Evolutionary conservation across 1,140 invertebrate genomes (phyloP), one percentile per base, ranked within the genome.

Genomic region (Lysiphlebus fabarum): DNA sequence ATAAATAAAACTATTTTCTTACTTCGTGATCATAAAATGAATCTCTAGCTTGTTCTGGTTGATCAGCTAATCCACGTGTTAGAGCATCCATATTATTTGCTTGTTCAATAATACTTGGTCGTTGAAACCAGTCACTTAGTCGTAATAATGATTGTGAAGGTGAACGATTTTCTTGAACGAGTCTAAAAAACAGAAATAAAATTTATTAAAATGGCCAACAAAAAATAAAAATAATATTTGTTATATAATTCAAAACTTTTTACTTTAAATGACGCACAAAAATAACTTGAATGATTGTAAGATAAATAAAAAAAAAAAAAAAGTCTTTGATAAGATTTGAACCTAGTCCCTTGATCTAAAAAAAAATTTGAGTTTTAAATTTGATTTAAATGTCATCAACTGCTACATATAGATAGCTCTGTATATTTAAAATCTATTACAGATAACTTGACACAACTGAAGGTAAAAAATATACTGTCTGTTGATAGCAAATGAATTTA

Each of bases 111-210:
- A 91, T 76, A 1, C 81, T 78, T 0, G 89, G 89, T 47, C 85
- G 77, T 65, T 90, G 89, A 68, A 90, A 90, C 83, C 87, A 87
- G 70, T 91, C 88, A 66, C 89, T 91, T 1, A 92, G 70, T 48
- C 90, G 83, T 10, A 91, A 62, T 8, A 44, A 47, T 53, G 53
- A 58, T 6, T 34, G 79, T 69, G 49, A 81, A 42, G 50, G 11
- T 33, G 43, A 53, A 42, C 59, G 59, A 77, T 59, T 88, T 81
- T 89, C 88, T 2, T 81, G 81, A 14, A 90, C 81, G 56, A 90
- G 70, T 62, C 90, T 91, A 66, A 62, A 48, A 53, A 1, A 2
- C 17, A n/a, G n/a, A n/a, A n/a, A n/a, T n/a, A n/a, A n/a, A 36
- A 12, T 55, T 58, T 3, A 14, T 12, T 11, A 57, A 41, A 10